Evolutionary conservation across 2,113 vertebrate genomes (phyloP).

Genomic region (Paralichthys olivaceus): DNA sequence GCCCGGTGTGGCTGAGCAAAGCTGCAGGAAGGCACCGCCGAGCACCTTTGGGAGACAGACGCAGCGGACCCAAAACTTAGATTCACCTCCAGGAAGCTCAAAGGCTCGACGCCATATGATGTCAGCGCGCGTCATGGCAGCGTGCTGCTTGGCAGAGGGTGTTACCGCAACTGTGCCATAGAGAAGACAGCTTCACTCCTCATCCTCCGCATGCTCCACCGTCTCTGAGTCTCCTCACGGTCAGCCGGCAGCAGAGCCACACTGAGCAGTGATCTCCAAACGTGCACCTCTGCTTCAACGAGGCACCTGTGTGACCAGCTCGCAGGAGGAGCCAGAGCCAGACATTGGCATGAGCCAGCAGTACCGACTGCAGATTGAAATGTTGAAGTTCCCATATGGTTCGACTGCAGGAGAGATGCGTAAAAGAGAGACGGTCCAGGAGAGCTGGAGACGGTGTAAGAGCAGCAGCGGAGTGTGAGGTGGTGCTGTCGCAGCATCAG

Average conservation of each 20-base stretch:
- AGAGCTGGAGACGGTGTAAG: constrained; percentile 7
- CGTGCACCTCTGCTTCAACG: constrained; percentile 55
- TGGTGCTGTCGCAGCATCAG: constrained; percentile 16
- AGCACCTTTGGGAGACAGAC: constrained; percentile 9
- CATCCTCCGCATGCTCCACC: constrained; percentile 1
- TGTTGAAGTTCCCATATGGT: background rate
- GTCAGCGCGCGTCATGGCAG: background rate
- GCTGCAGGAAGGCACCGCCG: constrained; percentile 22
- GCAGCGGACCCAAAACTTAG: constrained; percentile 12
- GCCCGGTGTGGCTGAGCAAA: constrained; percentile 1
- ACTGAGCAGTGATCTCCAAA: constrained; percentile 28
- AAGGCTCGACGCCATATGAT: constrained; percentile 14
- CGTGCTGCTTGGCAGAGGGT: background rate
- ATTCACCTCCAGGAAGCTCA: constrained; percentile 3
- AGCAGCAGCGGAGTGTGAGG: constrained; percentile 11
- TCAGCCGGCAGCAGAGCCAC: background rate
- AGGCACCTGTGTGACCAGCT: constrained; percentile 64
- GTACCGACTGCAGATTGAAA: background rate
- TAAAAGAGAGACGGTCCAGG: background rate
- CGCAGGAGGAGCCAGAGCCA: constrained; percentile 16
- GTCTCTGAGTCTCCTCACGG: background rate
- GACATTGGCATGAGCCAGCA: background rate
- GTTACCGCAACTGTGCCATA: background rate
- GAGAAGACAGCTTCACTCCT: constrained; percentile 12
- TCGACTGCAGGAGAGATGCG: background rate